phyloP scores from a whole-genome alignment of 2,113 vertebrate species.

The Stercorarius parasiticus region DNA sequence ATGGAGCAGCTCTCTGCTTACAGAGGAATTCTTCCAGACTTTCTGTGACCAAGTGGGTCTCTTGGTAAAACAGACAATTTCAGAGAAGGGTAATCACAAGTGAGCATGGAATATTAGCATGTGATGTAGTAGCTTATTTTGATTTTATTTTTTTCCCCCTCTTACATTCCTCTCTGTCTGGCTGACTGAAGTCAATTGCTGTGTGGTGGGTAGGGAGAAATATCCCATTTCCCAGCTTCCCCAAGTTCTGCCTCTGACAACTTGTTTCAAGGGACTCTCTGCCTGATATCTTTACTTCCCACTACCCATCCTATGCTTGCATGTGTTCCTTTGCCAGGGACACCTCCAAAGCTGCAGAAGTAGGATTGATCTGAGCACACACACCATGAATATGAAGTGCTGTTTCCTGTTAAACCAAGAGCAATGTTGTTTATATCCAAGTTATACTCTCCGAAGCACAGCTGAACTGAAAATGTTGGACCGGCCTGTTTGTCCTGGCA shows the following conservation, averaged over 20 bases:
- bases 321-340: neutral
- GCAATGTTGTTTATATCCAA: neutral
- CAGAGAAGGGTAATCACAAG: neutral
- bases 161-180: neutral
- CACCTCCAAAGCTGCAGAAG: neutral
- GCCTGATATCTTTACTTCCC: neutral
- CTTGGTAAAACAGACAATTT: neutral
- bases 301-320: neutral
- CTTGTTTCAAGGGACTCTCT: neutral
- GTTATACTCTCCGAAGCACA: neutral
- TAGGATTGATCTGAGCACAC: neutral
- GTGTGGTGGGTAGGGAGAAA: neutral
- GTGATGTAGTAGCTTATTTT: neutral
- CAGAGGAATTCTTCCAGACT: neutral
- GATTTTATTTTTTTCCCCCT: too few relatives aligned
- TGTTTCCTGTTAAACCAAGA: neutral
- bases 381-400: neutral
- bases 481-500: neutral
- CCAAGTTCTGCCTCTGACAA: neutral
- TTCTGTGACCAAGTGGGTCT: neutral
- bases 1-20: neutral
- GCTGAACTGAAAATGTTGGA: neutral
- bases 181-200: neutral
- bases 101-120: neutral
- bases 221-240: neutral